Evolutionary conservation across 2,797 vertebrate species (phyloP).

Genomic region (Scomberomorus guttatus): DNA sequence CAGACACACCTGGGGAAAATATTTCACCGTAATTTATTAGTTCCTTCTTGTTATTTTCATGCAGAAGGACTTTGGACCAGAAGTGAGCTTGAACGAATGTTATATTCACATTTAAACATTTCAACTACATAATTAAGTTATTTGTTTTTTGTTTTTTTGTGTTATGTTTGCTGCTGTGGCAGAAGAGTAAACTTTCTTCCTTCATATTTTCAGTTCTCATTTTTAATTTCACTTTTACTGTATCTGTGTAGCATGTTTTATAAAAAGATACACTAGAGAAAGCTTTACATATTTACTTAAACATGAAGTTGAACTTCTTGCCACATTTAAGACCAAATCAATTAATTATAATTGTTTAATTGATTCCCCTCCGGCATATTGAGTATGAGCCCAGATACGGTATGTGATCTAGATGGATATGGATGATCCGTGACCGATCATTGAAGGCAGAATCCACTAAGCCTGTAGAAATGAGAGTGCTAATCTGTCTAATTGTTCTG

Average conservation of each 20-base stretch:
- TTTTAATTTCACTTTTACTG: not conserved
- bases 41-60: constrained; percentile 2
- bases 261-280: not conserved
- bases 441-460: constrained; percentile 18
- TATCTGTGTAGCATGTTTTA: not conserved
- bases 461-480: constrained; percentile 17
- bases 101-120: constrained; percentile 18
- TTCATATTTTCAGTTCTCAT: not conserved
- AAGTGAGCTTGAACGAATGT: not conserved
- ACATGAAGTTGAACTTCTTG: constrained; percentile 40
- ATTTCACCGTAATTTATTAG: constrained; percentile 60
- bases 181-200: not conserved
- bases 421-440: constrained; percentile 48
- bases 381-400: constrained; percentile 41
- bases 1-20: constrained; percentile 62
- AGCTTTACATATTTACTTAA: constrained; percentile 32
- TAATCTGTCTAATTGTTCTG: constrained; percentile 40
- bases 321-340: constrained; percentile 63
- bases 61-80: constrained; percentile 4
- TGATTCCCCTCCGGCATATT: constrained; percentile 59
- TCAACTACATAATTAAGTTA: not conserved
- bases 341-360: constrained; percentile 73
- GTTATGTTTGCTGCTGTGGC: not conserved
- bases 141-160: not conserved
- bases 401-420: constrained; percentile 52